These are phyloP conservation scores for Hipposideros armiger DNA, from an alignment of 2,113 vertebrate genomes.

Conservation along the genomic window DNA sequence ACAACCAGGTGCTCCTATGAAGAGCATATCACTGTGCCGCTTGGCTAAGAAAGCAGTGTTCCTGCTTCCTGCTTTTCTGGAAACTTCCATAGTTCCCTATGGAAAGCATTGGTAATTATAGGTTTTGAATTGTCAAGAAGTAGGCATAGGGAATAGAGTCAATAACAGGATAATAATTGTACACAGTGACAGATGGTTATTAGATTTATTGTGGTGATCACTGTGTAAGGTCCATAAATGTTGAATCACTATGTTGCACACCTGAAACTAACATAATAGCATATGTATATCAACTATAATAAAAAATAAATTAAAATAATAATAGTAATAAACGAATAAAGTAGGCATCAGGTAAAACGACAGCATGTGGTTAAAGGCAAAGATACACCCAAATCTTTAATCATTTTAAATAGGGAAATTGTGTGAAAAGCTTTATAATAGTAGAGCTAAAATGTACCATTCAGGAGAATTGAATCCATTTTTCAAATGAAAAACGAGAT, in stretches of 20 bases:
- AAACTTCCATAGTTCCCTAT: background rate
- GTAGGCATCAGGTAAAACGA: background rate
- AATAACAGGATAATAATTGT: background rate
- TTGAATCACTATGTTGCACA: background rate
- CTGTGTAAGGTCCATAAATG: background rate
- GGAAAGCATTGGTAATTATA: background rate
- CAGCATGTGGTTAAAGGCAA: background rate
- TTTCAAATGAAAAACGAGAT: slow-evolving; percentile 14
- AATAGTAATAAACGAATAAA: background rate
- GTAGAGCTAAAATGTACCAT: background rate
- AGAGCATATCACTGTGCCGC: accelerated
- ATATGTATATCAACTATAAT: background rate
- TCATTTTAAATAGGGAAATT: background rate
- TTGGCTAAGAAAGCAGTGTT: background rate
- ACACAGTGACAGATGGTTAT: background rate
- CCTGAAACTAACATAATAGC: background rate
- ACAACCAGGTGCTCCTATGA: background rate
- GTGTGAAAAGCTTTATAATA: background rate
- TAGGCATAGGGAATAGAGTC: background rate
- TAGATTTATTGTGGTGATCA: background rate
- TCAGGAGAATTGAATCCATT: background rate
- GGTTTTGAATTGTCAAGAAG: background rate
- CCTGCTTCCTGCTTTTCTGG: background rate
- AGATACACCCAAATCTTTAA: background rate
- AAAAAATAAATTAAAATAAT: background rate